phyloP scores from a whole-genome alignment of 2,888 invertebrate species.

The Apamea monoglypha region DNA sequence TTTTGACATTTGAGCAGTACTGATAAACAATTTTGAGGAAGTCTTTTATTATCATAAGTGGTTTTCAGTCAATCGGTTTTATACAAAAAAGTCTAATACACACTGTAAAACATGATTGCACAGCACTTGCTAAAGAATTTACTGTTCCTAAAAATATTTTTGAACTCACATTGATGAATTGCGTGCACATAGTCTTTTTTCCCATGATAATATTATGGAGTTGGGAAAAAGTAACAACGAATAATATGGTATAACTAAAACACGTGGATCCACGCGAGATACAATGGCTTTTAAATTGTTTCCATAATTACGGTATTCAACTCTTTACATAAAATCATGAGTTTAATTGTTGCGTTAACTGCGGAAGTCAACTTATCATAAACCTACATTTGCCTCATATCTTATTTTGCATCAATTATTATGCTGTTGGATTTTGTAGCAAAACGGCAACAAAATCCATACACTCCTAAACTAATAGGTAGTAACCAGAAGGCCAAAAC shows the following conservation, averaged over 20 bases:
- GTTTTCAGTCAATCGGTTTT: no score
- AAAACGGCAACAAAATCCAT: neutral
- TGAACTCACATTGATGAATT: slow-evolving; percentile 1
- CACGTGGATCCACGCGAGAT: no score
- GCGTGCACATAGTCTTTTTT: slow-evolving; percentile 1
- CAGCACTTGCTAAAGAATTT: no score
- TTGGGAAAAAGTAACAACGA: slow-evolving; percentile 5
- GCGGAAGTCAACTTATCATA: neutral
- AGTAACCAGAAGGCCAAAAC: no score
- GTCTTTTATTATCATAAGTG: neutral
- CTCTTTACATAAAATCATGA: neutral
- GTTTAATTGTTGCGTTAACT: neutral
- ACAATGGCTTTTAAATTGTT: no score
- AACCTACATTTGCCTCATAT: neutral
- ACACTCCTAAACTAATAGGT: neutral
- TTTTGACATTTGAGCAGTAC: neutral
- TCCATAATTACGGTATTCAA: no score
- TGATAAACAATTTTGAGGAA: neutral
- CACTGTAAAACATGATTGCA: no score
- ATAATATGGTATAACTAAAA: neutral
- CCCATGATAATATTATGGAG: neutral
- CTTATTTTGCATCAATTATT: neutral
- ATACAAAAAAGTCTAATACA: no score
- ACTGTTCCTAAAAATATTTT: neutral
- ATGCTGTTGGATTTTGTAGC: neutral